Base-by-base conservation (phyloP, 1,140 invertebrate genomes). In the Hyles euphorbiae region DNA sequence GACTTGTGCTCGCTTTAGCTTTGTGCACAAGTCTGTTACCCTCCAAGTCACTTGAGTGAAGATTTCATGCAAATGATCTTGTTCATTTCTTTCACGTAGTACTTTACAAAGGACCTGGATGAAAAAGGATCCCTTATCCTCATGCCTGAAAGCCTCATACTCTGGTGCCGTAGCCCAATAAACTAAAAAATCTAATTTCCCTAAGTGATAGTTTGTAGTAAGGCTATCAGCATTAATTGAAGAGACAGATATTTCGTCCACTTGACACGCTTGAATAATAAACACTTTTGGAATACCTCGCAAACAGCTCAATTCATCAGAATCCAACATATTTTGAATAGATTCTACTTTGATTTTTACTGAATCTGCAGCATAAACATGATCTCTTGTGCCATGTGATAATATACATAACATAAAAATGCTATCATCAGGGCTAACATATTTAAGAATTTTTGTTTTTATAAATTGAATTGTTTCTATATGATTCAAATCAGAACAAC, bases 211-310 rank as follows among this genome's bases (percentile, higher is more conserved):
- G 60, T 57, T 62, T 56, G 69, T 36, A 46, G 46, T 57, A 22
- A 78, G 72, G 5, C 64, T 67, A 64, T 88, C 86, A 34, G 86
- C 65, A 22, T 77, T 74, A 11, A 83, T 54, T 45, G 34, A 53
- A 36, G 32, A 45, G 43, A 68, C 33, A 48, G 68, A 49, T 34
- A 63, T 63, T 61, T 75, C 70, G 61, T 77, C 62, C 45, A 79
- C 75, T 66, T 87, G 83, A 65, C 86, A 88, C n/a, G 86, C 86
- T 68, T 88, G 83, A 22, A 87, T 51, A 56, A 88, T 78, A 4
- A 87, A 61, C 8, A 88, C 67, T 63, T 88, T 88, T 3, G 86
- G 86, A 43, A 78, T 81, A 0, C 73, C 73, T 64, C 66, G 63
- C 45, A 85, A 65, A 6, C 76, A 56, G 5, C 55, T 46, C 33